Evolutionary conservation across 2,888 invertebrate species (phyloP).

Genomic region (Petrolisthes manimaculis): DNA sequence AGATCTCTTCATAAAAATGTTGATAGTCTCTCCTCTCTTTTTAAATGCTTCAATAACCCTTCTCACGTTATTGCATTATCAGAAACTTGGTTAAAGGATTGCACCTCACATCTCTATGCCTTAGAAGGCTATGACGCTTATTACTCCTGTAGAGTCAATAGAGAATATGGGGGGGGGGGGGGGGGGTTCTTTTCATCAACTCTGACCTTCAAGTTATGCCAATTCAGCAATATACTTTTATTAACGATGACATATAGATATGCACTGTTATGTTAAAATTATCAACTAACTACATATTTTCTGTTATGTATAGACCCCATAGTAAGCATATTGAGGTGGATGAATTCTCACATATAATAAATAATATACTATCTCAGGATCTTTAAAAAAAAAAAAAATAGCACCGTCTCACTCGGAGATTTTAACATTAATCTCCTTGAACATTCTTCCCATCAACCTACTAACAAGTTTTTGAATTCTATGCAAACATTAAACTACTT

Average conservation of each 20-base stretch:
- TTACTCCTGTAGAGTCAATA: neutral
- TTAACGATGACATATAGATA: neutral
- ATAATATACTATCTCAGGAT: neutral
- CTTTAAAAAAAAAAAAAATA: neutral
- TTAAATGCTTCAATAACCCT: neutral
- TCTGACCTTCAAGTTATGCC: neutral
- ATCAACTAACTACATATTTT: neutral
- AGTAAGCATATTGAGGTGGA: neutral
- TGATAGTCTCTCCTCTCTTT: neutral
- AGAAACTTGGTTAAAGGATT: constrained; percentile 4
- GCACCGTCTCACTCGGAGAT: neutral
- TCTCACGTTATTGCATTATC: neutral
- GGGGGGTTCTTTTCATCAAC: neutral
- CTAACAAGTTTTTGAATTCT: neutral
- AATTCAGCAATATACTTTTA: neutral
- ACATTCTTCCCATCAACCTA: neutral
- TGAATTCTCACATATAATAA: neutral
- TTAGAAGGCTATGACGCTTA: neutral
- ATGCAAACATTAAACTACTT: neutral
- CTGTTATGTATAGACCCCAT: neutral
- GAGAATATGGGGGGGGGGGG: too few species aligned
- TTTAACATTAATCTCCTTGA: neutral
- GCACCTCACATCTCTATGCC: neutral
- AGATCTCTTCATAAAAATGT: neutral
- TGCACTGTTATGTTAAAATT: constrained; percentile 4